These are phyloP conservation scores for Protobothrops mucrosquamatus DNA, from an alignment of 2,113 vertebrate species.

Conservation along the genomic window DNA sequence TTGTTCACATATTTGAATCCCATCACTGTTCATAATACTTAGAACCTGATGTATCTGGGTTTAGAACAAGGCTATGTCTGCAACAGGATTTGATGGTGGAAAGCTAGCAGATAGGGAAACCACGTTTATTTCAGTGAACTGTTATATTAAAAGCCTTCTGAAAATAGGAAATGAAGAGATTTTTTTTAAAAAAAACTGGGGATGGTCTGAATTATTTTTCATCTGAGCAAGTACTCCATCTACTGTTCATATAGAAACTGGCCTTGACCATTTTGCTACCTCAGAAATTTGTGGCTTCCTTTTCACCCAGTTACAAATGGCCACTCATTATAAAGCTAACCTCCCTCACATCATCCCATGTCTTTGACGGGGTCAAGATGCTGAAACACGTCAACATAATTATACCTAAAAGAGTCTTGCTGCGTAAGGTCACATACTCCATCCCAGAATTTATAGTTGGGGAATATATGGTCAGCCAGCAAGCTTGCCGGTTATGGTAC, in stretches of 20 bases:
- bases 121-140: not conserved
- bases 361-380: not conserved
- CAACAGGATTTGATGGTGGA: not conserved
- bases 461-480: not conserved
- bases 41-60: not conserved
- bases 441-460: not conserved
- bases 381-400: not conserved
- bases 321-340: no score
- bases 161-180: not conserved
- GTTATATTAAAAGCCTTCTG: not conserved
- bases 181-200: not conserved
- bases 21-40: not conserved
- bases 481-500: not conserved
- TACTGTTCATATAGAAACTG: not conserved
- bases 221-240: not conserved
- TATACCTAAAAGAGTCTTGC: not conserved
- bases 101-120: not conserved
- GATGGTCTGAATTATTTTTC: not conserved
- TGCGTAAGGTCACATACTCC: not conserved
- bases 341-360: not conserved
- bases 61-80: not conserved
- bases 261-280: not conserved
- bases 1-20: no score
- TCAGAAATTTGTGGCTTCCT: not conserved
- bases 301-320: not conserved